Percentiles rank a stretch among this genome's conserved stretches.
These are phyloP conservation scores for Gymnocheta viridis DNA, from an alignment of 2,888 invertebrate genomes.

Conservation along the genomic window DNA sequence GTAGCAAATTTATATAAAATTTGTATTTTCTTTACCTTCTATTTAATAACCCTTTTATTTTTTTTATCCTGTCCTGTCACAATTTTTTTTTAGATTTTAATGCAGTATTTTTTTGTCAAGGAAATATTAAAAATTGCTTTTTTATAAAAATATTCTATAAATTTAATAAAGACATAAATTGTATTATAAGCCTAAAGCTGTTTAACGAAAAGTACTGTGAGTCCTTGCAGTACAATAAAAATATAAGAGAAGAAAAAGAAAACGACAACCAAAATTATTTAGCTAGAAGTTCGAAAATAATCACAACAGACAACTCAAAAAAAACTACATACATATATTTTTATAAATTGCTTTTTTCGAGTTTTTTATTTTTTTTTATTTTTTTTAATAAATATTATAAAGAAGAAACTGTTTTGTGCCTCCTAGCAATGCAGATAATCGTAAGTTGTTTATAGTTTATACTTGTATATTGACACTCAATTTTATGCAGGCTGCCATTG, in stretches of 20 bases:
- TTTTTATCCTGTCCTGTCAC: too few species aligned
- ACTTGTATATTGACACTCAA: conserved; percentile 61
- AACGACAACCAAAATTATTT: background rate
- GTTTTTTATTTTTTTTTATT: background rate
- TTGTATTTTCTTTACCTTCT: too few species aligned
- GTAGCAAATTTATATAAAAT: too few species aligned
- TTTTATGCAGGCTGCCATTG: conserved; percentile 43
- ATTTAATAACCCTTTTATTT: too few species aligned
- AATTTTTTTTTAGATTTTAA: too few species aligned
- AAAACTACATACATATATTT: background rate
- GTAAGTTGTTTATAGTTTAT: conserved; percentile 61
- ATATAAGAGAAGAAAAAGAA: background rate
- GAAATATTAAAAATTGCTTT: background rate
- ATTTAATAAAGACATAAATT: conserved; percentile 49
- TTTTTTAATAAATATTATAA: conserved; percentile 31
- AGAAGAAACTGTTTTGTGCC: conserved; percentile 34
- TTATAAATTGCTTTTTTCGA: conserved; percentile 15
- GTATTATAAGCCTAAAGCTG: conserved; percentile 37
- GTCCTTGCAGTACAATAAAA: background rate
- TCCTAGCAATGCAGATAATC: conserved; percentile 62
- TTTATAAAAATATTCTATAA: conserved; percentile 15
- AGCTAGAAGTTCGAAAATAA: conserved; percentile 6
- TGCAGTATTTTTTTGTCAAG: background rate
- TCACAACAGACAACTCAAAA: background rate
- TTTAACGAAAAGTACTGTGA: background rate